Evolutionary conservation across 2,113 vertebrate genomes (phyloP), one percentile per base, ranked within the genome.

Genomic region (Terrapene triunguis): DNA sequence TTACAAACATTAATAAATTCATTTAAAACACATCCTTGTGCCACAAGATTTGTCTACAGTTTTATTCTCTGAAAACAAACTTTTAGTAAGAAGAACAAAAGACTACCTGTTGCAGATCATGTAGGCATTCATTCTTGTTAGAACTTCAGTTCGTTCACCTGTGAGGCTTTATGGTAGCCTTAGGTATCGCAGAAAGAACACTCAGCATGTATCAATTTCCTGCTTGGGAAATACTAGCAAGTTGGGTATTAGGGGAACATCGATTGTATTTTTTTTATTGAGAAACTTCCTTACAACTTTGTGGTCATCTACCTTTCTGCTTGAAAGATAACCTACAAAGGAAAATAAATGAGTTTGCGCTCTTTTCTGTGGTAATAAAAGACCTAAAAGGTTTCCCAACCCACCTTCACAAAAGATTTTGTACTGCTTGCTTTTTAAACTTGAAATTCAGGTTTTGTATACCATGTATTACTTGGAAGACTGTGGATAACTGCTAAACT

Each of bases 1-100:
- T 92, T 91, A 74, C 65, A 97, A 95, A 96, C 89, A 92, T 72
- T 72, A 8, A 65, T 65, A 35, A n/a, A 96, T 97, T 96, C 95
- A 96, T 95, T 86, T 92, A 65, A 82, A 94, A 91, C 29, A 62
- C 6, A 11, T 72, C 72, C 85, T 74, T 82, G 72, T 27, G 35
- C 62, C 89, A 72, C 62, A 89, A 91, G 55, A 22, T 38, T 72
- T 72, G 74, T 90, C 54, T 2, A 0, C 22, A 19, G 54, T 72
- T 88, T 92, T 93, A 72, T 87, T 93, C 81, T 92, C 57, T 78
- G 85, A 89, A 62, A 69, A 80, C 59, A 62, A 29, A 81, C 16
- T 76, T 94, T 82, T 92, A 11, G 38, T 86, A n/a, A 12, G 44
- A 82, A 88, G 62, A 44, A 22, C 84, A 78, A 9, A 84, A 88